Percentiles rank a stretch among this genome's conserved stretches.
phyloP scores from a whole-genome alignment of 1,140 invertebrate genomes.

The Holcopasites calliopsidis region DNA sequence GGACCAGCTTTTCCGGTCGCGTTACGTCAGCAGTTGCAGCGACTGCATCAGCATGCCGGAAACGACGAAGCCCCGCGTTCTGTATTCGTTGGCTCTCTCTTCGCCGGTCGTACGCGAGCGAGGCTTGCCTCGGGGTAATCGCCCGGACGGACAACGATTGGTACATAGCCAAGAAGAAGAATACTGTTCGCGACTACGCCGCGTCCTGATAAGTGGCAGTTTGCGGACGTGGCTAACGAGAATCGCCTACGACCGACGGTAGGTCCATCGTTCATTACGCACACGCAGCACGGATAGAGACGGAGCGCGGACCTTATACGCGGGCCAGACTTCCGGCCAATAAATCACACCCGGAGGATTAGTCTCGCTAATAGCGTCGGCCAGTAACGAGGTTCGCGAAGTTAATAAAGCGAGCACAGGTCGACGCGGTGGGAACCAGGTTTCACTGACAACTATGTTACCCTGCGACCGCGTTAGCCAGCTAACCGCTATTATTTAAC shows the following conservation, averaged over 20 bases:
- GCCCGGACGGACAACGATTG: slow-evolving; percentile 53
- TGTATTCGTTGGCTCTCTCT: background rate
- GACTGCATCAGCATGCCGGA: background rate
- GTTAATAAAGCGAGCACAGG: slow-evolving; percentile 17
- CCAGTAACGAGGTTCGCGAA: slow-evolving; percentile 9
- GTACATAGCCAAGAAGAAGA: slow-evolving; percentile 56
- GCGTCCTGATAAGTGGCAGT: slow-evolving; percentile 42
- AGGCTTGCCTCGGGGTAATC: slow-evolving; percentile 48
- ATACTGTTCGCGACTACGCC: slow-evolving; percentile 60
- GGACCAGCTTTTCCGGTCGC: background rate
- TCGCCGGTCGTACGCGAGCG: background rate
- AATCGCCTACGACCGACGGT: slow-evolving; percentile 47
- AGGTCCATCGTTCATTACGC: slow-evolving; percentile 60
- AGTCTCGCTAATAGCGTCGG: slow-evolving; percentile 9
- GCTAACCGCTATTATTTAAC: slow-evolving; percentile 26
- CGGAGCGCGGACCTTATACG: slow-evolving; percentile 20
- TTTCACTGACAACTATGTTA: slow-evolving; percentile 31
- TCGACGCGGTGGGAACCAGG: slow-evolving; percentile 9
- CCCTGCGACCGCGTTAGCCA: background rate
- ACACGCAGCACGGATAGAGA: slow-evolving; percentile 18
- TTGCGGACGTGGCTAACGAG: slow-evolving; percentile 67
- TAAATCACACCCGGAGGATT: slow-evolving; percentile 42
- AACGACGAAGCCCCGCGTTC: background rate
- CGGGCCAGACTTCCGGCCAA: slow-evolving; percentile 28
- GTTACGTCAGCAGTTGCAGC: background rate